Percentiles rank a stretch among this genome's conserved stretches.
phyloP scores from a whole-genome alignment of 1,140 invertebrate species.

The Halesus radiatus region DNA sequence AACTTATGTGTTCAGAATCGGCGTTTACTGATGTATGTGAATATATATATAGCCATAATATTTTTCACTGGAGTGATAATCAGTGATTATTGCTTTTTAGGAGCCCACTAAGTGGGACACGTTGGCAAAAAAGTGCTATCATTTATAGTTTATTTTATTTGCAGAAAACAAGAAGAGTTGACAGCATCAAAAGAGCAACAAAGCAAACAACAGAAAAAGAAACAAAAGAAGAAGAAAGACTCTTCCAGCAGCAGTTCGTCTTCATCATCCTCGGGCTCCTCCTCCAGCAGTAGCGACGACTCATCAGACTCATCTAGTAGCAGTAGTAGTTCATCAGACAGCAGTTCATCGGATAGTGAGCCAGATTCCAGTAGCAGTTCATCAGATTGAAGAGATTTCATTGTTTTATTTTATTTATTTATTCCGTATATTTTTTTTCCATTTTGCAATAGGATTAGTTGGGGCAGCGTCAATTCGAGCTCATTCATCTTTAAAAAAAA shows the following conservation, averaged over 20 bases:
- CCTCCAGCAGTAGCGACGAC: slow-evolving; percentile 48
- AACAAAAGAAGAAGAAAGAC: slow-evolving; percentile 41
- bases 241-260: slow-evolving; percentile 12
- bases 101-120: too few species aligned
- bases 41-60: too few species aligned
- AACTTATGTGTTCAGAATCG: too few species aligned
- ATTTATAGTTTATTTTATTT: too few species aligned
- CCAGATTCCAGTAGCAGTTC: slow-evolving; percentile 2
- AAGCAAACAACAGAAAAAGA: slow-evolving; percentile 35
- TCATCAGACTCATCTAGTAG: slow-evolving; percentile 35
- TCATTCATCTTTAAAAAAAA: too few species aligned
- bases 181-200: slow-evolving; percentile 59
- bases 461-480: too few species aligned
- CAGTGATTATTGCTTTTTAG: too few species aligned
- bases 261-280: slow-evolving; percentile 56
- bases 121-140: too few species aligned
- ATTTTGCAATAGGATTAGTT: too few species aligned
- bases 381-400: background rate
- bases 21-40: too few species aligned
- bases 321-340: slow-evolving; percentile 35
- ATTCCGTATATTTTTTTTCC: too few species aligned
- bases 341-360: slow-evolving; percentile 36
- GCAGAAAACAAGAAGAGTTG: slow-evolving; percentile 61
- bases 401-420: background rate
- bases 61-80: too few species aligned